Evolutionary conservation across 37 sponge, comb jelly and placozoan genomes (phyloP).

Genomic region (Haliclona indistincta): DNA sequence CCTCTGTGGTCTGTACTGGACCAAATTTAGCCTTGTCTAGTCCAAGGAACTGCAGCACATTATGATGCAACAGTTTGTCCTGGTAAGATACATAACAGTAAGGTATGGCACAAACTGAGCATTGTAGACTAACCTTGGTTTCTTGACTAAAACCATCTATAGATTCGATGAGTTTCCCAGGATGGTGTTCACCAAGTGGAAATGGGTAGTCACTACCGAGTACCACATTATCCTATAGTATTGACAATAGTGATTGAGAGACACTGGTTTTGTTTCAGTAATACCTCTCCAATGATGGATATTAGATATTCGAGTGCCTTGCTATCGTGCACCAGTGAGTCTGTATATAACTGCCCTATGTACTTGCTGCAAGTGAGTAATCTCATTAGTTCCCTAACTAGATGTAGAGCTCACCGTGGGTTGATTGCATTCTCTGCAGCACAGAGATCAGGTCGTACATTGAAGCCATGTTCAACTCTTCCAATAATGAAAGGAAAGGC

Average conservation of each 20-base stretch:
- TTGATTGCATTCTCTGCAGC: conserved; percentile 81
- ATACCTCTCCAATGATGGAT: conserved; percentile 62
- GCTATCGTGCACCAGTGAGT: conserved; percentile 85
- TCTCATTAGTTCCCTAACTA: not conserved
- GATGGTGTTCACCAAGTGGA: conserved; percentile 90
- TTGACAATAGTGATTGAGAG: too few relatives aligned
- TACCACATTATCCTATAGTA: conserved; percentile 53
- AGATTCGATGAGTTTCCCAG: conserved; percentile 86
- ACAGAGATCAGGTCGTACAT: conserved; percentile 89
- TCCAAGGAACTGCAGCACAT: conserved; percentile 77
- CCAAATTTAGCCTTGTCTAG: conserved; percentile 43
- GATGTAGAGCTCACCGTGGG: conserved; percentile 54
- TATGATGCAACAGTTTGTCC: conserved; percentile 70
- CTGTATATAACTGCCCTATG: conserved; percentile 82
- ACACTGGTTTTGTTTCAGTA: not conserved
- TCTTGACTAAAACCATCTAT: conserved; percentile 50
- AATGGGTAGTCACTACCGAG: conserved; percentile 94
- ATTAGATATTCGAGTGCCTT: conserved; percentile 75
- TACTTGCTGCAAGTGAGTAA: conserved; percentile 64
- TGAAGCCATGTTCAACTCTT: conserved; percentile 83
- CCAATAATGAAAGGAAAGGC: conserved; percentile 89
- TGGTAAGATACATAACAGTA: not conserved
- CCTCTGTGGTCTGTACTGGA: not conserved
- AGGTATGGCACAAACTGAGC: not conserved
- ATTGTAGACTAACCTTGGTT: conserved; percentile 40